Evolutionary conservation across 2,888 invertebrate genomes (phyloP).

Genomic region (Rhagonycha lutea): DNA sequence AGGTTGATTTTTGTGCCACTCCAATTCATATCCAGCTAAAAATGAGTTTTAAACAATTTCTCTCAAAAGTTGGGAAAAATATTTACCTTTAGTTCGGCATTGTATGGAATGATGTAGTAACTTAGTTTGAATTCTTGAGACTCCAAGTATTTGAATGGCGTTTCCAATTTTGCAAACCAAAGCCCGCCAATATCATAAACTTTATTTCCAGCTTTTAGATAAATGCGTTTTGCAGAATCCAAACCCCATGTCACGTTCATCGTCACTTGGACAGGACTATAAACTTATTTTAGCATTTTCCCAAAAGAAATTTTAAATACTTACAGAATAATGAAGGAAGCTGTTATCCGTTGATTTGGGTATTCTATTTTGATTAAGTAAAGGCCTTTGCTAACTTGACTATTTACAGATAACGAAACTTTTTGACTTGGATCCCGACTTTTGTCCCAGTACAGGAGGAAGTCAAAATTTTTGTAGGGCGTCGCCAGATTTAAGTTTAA

Average conservation of each 20-base stretch:
- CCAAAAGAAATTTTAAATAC: slow-evolving; percentile 6
- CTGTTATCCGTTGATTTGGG: slow-evolving; percentile 34
- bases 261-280: slow-evolving; percentile 36
- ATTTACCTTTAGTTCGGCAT: slow-evolving; percentile 36
- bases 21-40: slow-evolving; percentile 36
- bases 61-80: neutral
- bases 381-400: slow-evolving; percentile 29
- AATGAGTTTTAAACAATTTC: neutral
- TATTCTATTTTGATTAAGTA: slow-evolving; percentile 34
- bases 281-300: neutral
- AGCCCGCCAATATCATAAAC: slow-evolving; percentile 36
- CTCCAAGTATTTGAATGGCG: slow-evolving; percentile 37
- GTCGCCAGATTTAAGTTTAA: slow-evolving; percentile 19
- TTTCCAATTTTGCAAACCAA: slow-evolving; percentile 38
- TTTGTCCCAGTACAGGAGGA: slow-evolving; percentile 38
- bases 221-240: slow-evolving; percentile 32
- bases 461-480: slow-evolving; percentile 31
- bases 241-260: slow-evolving; percentile 39
- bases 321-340: slow-evolving; percentile 36
- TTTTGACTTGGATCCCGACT: slow-evolving; percentile 30
- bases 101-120: slow-evolving; percentile 31
- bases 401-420: slow-evolving; percentile 24
- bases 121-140: slow-evolving; percentile 35
- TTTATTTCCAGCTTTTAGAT: slow-evolving; percentile 36
- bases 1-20: slow-evolving; percentile 33